phyloP scores from a whole-genome alignment of 2,888 invertebrate species.

The Patella depressa region DNA sequence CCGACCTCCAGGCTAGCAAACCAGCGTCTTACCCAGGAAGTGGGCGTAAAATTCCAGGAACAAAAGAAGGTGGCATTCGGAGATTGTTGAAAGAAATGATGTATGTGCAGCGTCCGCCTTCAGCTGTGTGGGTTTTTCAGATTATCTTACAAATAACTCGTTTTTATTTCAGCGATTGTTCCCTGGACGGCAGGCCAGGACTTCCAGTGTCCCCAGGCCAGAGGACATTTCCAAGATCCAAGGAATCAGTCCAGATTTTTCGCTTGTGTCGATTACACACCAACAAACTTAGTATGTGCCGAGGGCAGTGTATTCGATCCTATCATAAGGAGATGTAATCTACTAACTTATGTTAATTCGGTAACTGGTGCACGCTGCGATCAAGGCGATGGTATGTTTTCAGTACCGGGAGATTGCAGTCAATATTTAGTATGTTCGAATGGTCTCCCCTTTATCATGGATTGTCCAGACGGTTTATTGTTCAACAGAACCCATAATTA shows the following conservation, averaged over 20 bases:
- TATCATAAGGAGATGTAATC: neutral
- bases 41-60: no score
- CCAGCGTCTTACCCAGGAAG: no score
- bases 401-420: neutral
- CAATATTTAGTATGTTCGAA: neutral
- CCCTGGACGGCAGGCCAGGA: neutral
- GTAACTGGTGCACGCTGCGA: neutral
- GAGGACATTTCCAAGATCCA: neutral
- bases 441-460: neutral
- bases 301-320: neutral
- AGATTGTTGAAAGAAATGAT: no score
- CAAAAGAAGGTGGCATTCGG: no score
- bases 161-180: slow-evolving; percentile 2
- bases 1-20: no score
- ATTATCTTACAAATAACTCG: no score
- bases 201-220: slow-evolving; percentile 3
- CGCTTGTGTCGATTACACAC: neutral
- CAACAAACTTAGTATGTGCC: neutral
- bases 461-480: neutral
- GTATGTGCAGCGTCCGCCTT: no score
- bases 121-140: no score
- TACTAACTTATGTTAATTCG: neutral
- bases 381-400: neutral
- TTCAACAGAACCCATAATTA: neutral
- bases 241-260: neutral